phyloP scores from a whole-genome alignment of 2,113 vertebrate genomes.

The Phrynosoma blainvillii region DNA sequence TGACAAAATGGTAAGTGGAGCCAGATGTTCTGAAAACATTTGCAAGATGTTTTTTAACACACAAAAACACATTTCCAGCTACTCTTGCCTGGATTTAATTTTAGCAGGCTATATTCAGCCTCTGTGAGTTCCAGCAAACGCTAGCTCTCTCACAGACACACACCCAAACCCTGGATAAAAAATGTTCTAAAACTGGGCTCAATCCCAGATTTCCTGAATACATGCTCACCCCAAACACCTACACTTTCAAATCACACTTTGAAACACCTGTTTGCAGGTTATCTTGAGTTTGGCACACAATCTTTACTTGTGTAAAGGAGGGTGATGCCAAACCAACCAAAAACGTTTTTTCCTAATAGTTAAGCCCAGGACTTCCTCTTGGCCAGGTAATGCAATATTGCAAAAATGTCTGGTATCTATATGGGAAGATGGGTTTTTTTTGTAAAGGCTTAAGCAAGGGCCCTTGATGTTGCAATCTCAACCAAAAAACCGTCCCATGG shows the following conservation, averaged over 20 bases:
- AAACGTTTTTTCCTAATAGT: not conserved
- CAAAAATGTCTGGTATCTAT: not conserved
- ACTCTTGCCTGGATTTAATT: conserved; percentile 51
- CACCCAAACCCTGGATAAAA: not conserved
- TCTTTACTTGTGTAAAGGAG: not conserved
- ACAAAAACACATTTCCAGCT: conserved; percentile 41
- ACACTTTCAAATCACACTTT: not conserved
- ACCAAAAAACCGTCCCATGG: not conserved
- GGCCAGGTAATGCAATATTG: not conserved
- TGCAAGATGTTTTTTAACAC: conserved; percentile 9
- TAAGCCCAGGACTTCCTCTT: not conserved
- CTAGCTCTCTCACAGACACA: not conserved
- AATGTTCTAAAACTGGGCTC: not conserved
- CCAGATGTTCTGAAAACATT: conserved; percentile 32
- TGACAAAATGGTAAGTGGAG: not conserved
- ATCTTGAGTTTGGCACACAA: not conserved
- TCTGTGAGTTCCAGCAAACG: conserved; percentile 48
- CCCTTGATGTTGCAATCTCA: not conserved
- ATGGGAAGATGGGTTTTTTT: too few relatives aligned
- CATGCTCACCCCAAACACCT: not conserved
- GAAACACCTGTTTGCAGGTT: not conserved
- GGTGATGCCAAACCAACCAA: not conserved
- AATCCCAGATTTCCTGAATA: not conserved
- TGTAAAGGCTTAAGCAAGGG: not conserved
- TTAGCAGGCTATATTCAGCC: conserved; percentile 53